Conservation (phyloP, 2,797 vertebrate species). For the Antrozous pallidus region DNA sequence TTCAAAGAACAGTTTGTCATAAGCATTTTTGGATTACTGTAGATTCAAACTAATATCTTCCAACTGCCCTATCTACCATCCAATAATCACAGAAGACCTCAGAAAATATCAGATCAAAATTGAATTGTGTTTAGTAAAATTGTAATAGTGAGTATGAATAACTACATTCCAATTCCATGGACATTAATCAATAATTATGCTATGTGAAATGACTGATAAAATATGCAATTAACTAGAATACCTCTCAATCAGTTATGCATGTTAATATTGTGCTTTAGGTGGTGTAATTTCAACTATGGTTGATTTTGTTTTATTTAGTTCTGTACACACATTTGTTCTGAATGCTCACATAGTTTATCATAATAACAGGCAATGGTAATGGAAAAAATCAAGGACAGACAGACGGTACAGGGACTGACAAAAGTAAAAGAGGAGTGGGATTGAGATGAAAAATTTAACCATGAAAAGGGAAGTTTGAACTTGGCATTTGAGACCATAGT, state of each 20-base stretch:
- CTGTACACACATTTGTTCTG: neutral
- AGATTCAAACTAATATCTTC: neutral
- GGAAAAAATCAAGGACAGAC: neutral
- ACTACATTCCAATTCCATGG: neutral
- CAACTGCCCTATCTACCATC: neutral
- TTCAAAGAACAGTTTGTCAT: neutral
- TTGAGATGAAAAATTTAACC: neutral
- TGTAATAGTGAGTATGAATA: neutral
- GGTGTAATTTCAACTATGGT: neutral
- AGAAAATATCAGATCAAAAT: constrained; percentile 1
- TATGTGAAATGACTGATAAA: neutral
- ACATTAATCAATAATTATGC: constrained; percentile 12
- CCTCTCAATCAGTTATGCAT: neutral
- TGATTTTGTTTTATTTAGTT: neutral
- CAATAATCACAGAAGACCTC: neutral
- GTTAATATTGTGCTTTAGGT: neutral
- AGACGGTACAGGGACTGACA: neutral
- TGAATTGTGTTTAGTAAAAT: neutral
- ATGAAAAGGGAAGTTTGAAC: neutral
- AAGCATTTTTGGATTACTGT: neutral
- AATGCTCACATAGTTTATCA: neutral
- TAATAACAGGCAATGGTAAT: neutral
- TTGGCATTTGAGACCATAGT: neutral
- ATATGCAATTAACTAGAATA: neutral
- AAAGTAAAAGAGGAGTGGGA: neutral